These are phyloP conservation scores for Fregata magnificens DNA, from an alignment of 2,113 vertebrate species.

Conservation along the genomic window DNA sequence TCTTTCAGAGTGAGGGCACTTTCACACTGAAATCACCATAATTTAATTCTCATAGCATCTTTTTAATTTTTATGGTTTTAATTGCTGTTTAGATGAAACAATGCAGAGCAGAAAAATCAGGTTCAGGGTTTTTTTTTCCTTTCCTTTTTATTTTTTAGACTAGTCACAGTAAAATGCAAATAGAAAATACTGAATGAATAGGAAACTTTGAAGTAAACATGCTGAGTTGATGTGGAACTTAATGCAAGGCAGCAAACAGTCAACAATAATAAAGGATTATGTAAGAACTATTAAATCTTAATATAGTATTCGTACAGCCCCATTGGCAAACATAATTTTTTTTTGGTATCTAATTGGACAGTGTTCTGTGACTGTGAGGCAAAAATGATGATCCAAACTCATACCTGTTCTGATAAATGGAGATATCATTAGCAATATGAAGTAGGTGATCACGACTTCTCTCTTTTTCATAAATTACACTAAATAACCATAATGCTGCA, in stretches of 20 bases:
- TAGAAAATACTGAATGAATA: not conserved
- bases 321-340: conserved; percentile 28
- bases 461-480: conserved; percentile 90
- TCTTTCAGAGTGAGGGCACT: not conserved
- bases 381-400: conserved; percentile 70
- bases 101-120: not conserved
- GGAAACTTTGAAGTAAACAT: conserved; percentile 39
- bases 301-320: conserved; percentile 56
- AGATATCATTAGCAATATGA: conserved; percentile 81
- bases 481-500: conserved; percentile 99
- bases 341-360: conserved; percentile 63
- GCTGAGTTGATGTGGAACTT: conserved; percentile 18
- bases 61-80: not conserved
- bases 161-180: conserved; percentile 15
- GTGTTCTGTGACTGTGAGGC: conserved; percentile 49
- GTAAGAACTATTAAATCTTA: conserved; percentile 67
- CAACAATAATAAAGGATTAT: conserved; percentile 54
- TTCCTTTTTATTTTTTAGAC: not conserved
- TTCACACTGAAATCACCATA: not conserved
- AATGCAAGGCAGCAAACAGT: conserved; percentile 40
- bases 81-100: not conserved
- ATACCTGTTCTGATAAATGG: conserved; percentile 78
- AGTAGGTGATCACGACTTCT: conserved; percentile 80
- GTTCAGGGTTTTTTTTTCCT: not conserved
- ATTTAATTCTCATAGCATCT: not conserved